Conservation (phyloP, 2,888 invertebrate species). For the Meliscaeva auricollis region DNA sequence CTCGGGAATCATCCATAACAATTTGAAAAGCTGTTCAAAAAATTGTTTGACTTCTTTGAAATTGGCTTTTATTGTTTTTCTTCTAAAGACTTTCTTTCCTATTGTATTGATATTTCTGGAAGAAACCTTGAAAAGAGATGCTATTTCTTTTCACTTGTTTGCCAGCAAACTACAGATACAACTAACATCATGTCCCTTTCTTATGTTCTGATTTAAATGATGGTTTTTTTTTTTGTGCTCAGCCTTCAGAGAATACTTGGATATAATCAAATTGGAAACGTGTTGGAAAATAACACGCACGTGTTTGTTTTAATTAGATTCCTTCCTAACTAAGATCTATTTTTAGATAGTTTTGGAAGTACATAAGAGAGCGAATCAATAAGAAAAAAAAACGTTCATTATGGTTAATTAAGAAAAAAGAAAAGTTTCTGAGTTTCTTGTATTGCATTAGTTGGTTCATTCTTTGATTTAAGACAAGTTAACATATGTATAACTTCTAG, state of each 20-base stretch:
- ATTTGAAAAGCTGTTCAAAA: neutral
- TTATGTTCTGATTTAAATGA: too few relatives aligned
- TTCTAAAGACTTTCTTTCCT: neutral
- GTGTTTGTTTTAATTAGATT: conserved; percentile 2
- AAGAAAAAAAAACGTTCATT: neutral
- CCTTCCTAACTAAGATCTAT: neutral
- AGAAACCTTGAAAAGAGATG: neutral
- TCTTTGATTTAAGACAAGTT: too few relatives aligned
- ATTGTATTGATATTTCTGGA: neutral
- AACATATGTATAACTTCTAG: too few relatives aligned
- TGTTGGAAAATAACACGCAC: neutral
- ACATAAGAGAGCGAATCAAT: neutral
- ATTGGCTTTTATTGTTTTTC: neutral
- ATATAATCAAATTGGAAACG: neutral
- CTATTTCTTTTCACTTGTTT: neutral
- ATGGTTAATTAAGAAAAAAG: too few relatives aligned
- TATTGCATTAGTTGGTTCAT: neutral
- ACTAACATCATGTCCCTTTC: too few relatives aligned
- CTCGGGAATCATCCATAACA: neutral
- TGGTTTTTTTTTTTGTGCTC: too few relatives aligned
- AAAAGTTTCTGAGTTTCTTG: too few relatives aligned
- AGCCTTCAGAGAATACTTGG: too few relatives aligned
- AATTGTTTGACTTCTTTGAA: neutral
- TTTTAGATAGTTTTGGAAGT: neutral
- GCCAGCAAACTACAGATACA: too few relatives aligned